phyloP scores from a whole-genome alignment of 1,140 invertebrate species.

The Augochlora pura region DNA sequence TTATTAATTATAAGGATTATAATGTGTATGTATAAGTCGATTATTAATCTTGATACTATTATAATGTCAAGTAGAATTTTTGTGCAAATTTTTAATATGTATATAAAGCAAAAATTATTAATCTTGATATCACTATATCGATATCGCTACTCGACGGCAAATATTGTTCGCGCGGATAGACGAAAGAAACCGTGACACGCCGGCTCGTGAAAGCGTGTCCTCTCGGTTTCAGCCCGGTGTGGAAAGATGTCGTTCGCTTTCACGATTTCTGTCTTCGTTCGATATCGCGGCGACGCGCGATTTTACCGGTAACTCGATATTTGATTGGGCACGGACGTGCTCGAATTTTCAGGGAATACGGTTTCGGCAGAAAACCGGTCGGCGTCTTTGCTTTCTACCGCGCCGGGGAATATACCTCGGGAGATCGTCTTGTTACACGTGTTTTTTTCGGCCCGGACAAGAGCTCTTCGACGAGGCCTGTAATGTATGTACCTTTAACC shows the following conservation, averaged over 20 bases:
- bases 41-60: too few species aligned
- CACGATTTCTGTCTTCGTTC: constrained; percentile 3
- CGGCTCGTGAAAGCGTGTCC: constrained; percentile 19
- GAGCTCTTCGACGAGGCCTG: background rate
- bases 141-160: too few species aligned
- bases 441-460: background rate
- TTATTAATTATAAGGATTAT: too few species aligned
- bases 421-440: background rate
- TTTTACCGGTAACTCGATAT: constrained; percentile 10
- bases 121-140: too few species aligned
- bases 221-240: constrained; percentile 17
- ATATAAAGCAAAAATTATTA: too few species aligned
- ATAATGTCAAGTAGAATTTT: too few species aligned
- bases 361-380: constrained; percentile 8
- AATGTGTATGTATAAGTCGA: too few species aligned
- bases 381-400: background rate
- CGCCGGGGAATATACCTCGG: background rate
- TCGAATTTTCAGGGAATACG: constrained; percentile 6
- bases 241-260: constrained; percentile 19
- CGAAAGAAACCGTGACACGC: constrained; percentile 7
- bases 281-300: constrained; percentile 6
- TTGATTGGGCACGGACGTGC: background rate
- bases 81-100: too few species aligned
- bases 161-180: background rate
- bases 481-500: background rate